These are phyloP conservation scores for Pemphredon lugubris DNA, from an alignment of 2,888 invertebrate genomes.

Conservation along the genomic window DNA sequence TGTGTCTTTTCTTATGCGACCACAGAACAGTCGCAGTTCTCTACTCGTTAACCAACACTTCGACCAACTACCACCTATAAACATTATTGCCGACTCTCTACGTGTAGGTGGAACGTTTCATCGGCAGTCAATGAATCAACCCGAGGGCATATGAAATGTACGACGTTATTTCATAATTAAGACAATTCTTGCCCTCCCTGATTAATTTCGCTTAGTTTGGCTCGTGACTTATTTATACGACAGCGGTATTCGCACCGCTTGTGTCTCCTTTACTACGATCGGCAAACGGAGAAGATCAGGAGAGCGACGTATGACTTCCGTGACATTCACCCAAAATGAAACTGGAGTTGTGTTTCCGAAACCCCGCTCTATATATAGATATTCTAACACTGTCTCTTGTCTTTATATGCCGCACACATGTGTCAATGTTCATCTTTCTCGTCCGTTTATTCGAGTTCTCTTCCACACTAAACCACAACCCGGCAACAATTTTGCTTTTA, in stretches of 20 bases:
- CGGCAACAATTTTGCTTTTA: slow-evolving; percentile 44
- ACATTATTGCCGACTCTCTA: slow-evolving; percentile 58
- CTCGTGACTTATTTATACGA: slow-evolving; percentile 51
- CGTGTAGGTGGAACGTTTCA: slow-evolving; percentile 53
- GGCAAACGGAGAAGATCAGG: slow-evolving; percentile 49
- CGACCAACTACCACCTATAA: slow-evolving; percentile 57
- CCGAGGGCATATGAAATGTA: slow-evolving; percentile 57
- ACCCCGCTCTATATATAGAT: slow-evolving; percentile 3
- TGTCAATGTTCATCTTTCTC: slow-evolving; percentile 15
- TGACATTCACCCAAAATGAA: slow-evolving; percentile 33
- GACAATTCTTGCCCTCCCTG: slow-evolving; percentile 47
- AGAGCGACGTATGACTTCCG: slow-evolving; percentile 45
- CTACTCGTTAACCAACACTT: slow-evolving; percentile 49
- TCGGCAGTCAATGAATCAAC: slow-evolving; percentile 60
- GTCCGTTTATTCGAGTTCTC: slow-evolving; percentile 28
- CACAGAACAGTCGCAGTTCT: slow-evolving; percentile 59
- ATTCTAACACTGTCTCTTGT: slow-evolving; percentile 33
- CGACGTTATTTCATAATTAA: slow-evolving; percentile 35
- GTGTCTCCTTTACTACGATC: slow-evolving; percentile 46
- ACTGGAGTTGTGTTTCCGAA: slow-evolving; percentile 22
- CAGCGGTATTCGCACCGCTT: slow-evolving; percentile 52
- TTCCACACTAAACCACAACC: slow-evolving; percentile 43
- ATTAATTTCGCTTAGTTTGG: slow-evolving; percentile 49
- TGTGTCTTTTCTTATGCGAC: slow-evolving; percentile 55
- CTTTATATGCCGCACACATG: slow-evolving; percentile 20